These are phyloP conservation scores for Pterophyllum scalare DNA, from an alignment of 2,113 vertebrate species.

Conservation along the genomic window DNA sequence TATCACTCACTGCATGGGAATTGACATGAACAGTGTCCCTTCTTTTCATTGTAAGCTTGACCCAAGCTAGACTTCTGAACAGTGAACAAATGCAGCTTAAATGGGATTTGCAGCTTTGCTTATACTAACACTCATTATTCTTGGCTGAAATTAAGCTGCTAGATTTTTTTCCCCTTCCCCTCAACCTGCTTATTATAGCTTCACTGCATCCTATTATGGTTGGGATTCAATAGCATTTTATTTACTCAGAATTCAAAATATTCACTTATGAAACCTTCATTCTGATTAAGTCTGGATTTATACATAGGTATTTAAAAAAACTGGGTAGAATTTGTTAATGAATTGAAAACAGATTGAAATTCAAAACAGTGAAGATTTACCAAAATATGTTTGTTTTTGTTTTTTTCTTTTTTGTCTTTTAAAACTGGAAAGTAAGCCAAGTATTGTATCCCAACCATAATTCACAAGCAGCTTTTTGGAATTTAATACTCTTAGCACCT, in stretches of 20 bases:
- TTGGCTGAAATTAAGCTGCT: constrained; percentile 38
- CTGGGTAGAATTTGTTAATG: not conserved
- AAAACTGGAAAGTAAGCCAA: not conserved
- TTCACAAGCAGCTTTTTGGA: constrained; percentile 14
- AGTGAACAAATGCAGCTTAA: not conserved
- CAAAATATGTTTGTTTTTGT: no score
- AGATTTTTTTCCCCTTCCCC: not conserved
- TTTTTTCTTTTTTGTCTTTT: no score
- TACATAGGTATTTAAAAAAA: not conserved
- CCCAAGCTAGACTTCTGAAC: constrained; percentile 27
- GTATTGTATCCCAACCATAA: constrained; percentile 39
- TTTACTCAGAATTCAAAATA: not conserved
- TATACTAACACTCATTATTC: constrained; percentile 36
- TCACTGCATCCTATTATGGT: constrained; percentile 47
- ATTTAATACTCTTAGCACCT: constrained; percentile 1
- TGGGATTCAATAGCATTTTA: constrained; percentile 30
- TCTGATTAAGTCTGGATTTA: not conserved
- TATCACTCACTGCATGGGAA: constrained; percentile 64
- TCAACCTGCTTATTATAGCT: constrained; percentile 35
- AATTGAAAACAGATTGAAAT: no score
- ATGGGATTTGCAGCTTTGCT: constrained; percentile 54
- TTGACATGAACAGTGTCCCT: constrained; percentile 12
- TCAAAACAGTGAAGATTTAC: not conserved
- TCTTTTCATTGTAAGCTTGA: constrained; percentile 25
- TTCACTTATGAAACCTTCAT: not conserved